Base-by-base conservation (phyloP, 2,113 vertebrate species). In the Rhizomys pruinosus region DNA sequence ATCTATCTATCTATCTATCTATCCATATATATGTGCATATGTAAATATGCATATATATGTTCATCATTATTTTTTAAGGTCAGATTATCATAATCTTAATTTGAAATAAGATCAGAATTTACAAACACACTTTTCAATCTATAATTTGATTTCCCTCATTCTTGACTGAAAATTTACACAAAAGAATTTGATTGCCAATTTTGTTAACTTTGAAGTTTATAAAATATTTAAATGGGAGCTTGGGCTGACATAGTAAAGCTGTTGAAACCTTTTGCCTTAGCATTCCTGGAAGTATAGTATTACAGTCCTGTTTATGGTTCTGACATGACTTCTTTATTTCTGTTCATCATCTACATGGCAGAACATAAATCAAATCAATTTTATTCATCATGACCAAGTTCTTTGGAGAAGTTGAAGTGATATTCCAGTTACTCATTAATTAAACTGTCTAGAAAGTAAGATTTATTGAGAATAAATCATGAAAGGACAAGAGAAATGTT, bases 331-430 rank as follows among this genome's bases (percentile, higher is more conserved):
- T 91, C 63, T 92, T 95, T 95, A 93, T 91, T 93, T 94, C 55
- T 71, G 85, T 97, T 96, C 97, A 96, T 86, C 61, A 93, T 84
- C 55, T 93, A 84, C 0, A 0, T 92, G 84, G 93, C 39, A 84
- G 81, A 97, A 96, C 34, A 96, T 96, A 55, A 97, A 91, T 97
- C 94, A 93, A 44, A 92, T 69, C 2, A 92, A 90, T 95, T 97
- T 93, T 93, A 23, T 79, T 93, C 89, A 93, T 96, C 91, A 87
- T 91, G 15, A 0, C 22, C 92, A 85, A 47, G 11, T 90, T 96
- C 87, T 96, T 95, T 74, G 72, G 88, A 80, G 68, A 87, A 29
- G 8, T 95, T 59, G 27, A 96, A 85, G 77, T 87, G 39, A 80
- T 94, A 96, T 76, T 78, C 22, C 15, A 92, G 93, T 95, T 93